phyloP scores from a whole-genome alignment of 2,888 invertebrate species.

The Vesta saturnalis region DNA sequence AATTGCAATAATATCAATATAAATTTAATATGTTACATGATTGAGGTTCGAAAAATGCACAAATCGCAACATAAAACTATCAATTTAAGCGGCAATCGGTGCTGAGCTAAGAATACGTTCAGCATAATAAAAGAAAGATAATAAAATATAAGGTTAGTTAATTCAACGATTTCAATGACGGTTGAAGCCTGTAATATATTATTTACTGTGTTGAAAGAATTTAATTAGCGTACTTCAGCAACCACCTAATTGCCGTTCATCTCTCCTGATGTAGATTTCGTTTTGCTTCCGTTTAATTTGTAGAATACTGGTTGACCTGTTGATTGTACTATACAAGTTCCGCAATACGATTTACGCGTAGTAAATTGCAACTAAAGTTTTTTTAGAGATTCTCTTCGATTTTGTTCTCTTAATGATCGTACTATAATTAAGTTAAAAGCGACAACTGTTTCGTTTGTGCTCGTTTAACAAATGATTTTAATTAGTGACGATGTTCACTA shows the following conservation, averaged over 20 bases:
- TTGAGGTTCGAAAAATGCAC: too few species aligned
- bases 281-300: constrained; percentile 45
- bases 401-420: neutral
- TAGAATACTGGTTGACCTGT: constrained; percentile 44
- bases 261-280: constrained; percentile 43
- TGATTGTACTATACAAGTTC: constrained; percentile 45
- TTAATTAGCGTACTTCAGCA: constrained; percentile 15
- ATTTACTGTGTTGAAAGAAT: constrained; percentile 13
- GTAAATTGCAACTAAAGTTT: constrained; percentile 24
- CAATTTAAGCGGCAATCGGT: neutral
- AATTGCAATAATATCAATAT: too few species aligned
- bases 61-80: too few species aligned
- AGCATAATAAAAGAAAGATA: neutral
- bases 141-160: constrained; percentile 5
- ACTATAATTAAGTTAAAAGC: neutral
- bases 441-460: constrained; percentile 7
- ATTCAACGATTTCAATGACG: constrained; percentile 11
- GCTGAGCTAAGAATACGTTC: neutral
- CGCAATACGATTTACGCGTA: constrained; percentile 45
- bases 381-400: neutral
- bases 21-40: too few species aligned
- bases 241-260: constrained; percentile 41
- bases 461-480: constrained; percentile 9
- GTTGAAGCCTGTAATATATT: neutral
- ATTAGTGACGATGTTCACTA: constrained; percentile 9